A percentile compares a stretch with the other conserved stretches of the same genome.
Evolutionary conservation across 2,113 vertebrate species (phyloP).

Genomic region (Eudorcas thomsonii): DNA sequence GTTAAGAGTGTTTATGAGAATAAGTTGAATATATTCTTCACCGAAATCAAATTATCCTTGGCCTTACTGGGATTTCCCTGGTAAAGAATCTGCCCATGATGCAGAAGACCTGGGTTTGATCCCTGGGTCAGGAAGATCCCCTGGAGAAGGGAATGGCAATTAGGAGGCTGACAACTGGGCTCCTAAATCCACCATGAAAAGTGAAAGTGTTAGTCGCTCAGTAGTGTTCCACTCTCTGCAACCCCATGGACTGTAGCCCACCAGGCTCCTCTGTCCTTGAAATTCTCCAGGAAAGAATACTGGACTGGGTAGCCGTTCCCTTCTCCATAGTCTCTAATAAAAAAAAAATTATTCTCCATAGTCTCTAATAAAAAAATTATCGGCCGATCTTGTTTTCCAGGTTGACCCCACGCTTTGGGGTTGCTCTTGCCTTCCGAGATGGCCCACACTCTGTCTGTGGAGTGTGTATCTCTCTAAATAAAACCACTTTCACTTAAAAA

Average conservation of each 20-base stretch:
- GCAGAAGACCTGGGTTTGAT: not conserved
- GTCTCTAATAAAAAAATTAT: slow-evolving; percentile 10
- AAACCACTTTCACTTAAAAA: not conserved
- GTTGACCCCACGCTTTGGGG: not conserved
- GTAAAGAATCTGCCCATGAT: not conserved
- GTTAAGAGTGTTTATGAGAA: not conserved
- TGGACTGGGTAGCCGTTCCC: not conserved
- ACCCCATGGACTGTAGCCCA: not conserved
- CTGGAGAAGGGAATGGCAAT: not conserved
- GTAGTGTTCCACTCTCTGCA: not conserved
- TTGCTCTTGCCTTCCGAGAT: not conserved
- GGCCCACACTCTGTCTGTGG: not conserved
- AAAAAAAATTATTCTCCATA: too few relatives aligned
- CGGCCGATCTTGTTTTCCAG: not conserved
- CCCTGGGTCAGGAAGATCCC: not conserved
- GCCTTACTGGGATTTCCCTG: not conserved
- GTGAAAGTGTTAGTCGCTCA: not conserved
- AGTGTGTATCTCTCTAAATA: not conserved
- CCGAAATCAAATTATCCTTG: not conserved
- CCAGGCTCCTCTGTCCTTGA: not conserved
- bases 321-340: not conserved
- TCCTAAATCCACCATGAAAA: not conserved
- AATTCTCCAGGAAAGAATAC: not conserved
- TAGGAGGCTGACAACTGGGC: not conserved
- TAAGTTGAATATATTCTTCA: not conserved